Percentiles rank a stretch among this genome's conserved stretches.
These are phyloP conservation scores for Nemotelus pantherinus DNA, from an alignment of 2,888 invertebrate genomes.

Conservation along the genomic window DNA sequence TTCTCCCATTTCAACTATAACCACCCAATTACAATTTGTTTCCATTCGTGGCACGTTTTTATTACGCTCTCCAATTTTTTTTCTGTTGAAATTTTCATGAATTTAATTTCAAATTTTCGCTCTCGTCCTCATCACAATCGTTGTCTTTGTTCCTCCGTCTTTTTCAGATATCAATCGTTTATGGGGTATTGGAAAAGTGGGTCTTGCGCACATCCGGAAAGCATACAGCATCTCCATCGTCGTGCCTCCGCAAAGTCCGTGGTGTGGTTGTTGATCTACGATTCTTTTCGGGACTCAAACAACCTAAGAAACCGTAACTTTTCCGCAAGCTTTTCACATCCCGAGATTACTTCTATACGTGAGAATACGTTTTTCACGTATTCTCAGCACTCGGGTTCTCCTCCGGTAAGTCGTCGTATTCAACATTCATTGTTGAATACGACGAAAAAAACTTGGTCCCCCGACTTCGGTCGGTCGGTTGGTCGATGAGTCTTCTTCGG, in stretches of 20 bases:
- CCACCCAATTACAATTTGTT: constrained; percentile 40
- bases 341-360: neutral
- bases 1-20: constrained; percentile 27
- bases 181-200: constrained; percentile 11
- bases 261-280: neutral
- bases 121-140: neutral
- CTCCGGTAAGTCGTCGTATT: too few relatives aligned
- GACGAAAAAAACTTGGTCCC: too few relatives aligned
- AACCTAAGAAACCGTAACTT: neutral
- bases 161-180: neutral
- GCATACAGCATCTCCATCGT: neutral
- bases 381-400: too few relatives aligned
- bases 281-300: neutral
- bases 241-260: neutral
- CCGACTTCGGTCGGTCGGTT: too few relatives aligned
- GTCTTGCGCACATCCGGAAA: constrained; percentile 37
- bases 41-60: constrained; percentile 40
- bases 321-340: constrained; percentile 31
- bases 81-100: constrained; percentile 41
- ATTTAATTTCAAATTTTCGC: constrained; percentile 41
- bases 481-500: too few relatives aligned
- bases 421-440: too few relatives aligned
- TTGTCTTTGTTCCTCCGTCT: neutral
- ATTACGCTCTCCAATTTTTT: constrained; percentile 25
- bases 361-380: too few relatives aligned